Evolutionary conservation across 2,113 vertebrate species (phyloP), one percentile per base, ranked within the genome.

Genomic region (Cranoglanis bouderius): DNA sequence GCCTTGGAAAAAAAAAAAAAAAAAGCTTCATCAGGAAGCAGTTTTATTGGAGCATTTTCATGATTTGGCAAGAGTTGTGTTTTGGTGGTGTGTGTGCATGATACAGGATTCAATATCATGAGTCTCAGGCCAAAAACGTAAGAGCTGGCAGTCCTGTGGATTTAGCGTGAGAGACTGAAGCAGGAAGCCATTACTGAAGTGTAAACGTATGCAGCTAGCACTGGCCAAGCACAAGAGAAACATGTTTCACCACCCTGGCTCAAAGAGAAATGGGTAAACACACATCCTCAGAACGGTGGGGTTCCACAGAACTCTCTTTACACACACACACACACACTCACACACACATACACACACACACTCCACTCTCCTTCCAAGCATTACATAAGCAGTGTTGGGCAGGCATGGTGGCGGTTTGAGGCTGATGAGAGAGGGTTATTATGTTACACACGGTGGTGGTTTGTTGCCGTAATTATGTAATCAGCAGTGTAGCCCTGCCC

Each of bases 121-220:
- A 29, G 38, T 84, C 35, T 21, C 24, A 3, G 10, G 57, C 82
- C 38, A 84, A 63, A 84, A 85, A 46, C 9, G 3, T 65, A 85
- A 85, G 83, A 51, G 26, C 40, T 85, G 83, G 83, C 83, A 85
- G 49, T 29, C 29, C 16, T 29, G 61, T 67, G 26, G 40, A 85
- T 82, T 91, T 88, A 93, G 93, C 92, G 85, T 89, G 90, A 93
- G 93, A 93, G 92, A 92, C 91, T 91, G 87, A 92, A 92, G 88
- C 93, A 95, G 93, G 93, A 95, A 95, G 93, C 88, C 92, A 95
- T 95, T 95, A 95, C 90, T 90, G 90, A 93, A 93, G 93, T 91
- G 93, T 93, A 94, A 94, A 94, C 90, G 92, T 92, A 93, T 90
- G 93, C 92, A 92, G 93, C 93, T 92, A 93, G 91, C 90, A 92